phyloP scores from a whole-genome alignment of 2,888 invertebrate species.

The Xestia sexstrigata region DNA sequence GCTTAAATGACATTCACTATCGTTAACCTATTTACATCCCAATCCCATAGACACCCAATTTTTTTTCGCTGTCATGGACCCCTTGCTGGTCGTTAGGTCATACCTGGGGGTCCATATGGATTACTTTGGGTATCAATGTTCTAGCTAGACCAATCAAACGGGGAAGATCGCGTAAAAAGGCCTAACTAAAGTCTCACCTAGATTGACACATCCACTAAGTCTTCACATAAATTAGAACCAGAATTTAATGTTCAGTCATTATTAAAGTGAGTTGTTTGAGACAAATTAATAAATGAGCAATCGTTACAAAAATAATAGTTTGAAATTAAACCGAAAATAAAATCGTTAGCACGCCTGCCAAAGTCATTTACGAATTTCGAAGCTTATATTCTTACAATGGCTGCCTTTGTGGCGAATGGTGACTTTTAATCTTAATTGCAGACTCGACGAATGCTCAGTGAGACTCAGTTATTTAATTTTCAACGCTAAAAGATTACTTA shows the following conservation, averaged over 20 bases:
- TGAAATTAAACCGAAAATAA: background rate
- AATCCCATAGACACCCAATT: background rate
- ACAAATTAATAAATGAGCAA: background rate
- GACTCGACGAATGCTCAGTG: constrained; percentile 16
- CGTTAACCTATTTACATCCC: background rate
- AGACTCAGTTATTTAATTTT: constrained; percentile 13
- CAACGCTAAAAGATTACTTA: background rate
- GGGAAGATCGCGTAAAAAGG: background rate
- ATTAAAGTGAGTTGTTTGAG: background rate
- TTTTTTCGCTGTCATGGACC: background rate
- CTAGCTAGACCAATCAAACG: background rate
- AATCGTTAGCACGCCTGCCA: constrained; percentile 8
- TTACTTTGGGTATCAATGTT: background rate
- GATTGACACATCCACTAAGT: too few species aligned
- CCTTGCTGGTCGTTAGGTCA: background rate
- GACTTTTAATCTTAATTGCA: constrained; percentile 33
- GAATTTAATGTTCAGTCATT: background rate
- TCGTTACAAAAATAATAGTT: background rate
- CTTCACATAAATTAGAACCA: background rate
- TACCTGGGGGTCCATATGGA: background rate
- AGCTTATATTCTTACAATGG: constrained; percentile 27
- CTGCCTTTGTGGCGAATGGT: constrained; percentile 23
- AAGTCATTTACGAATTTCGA: constrained; percentile 16
- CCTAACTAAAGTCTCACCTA: background rate
- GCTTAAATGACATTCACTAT: too few species aligned